Conservation (phyloP, 2,888 invertebrate genomes). For the Pseudanteris insignis region DNA sequence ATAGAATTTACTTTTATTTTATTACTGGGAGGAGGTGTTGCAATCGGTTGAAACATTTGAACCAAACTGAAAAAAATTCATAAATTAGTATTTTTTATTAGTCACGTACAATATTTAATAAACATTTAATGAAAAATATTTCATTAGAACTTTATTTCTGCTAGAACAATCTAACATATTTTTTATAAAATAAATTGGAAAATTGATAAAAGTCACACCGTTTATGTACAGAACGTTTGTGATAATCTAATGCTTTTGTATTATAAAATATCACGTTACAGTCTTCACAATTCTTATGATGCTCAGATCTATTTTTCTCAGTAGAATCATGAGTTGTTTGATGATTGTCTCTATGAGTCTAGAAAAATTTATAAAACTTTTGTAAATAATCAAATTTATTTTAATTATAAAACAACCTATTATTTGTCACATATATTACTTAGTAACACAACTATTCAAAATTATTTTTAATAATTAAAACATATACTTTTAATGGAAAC, state of each 20-base stretch:
- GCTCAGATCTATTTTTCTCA: slow-evolving; percentile 47
- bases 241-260: slow-evolving; percentile 71
- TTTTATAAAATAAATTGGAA: no score
- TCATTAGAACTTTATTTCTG: no score
- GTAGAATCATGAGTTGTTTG: slow-evolving; percentile 66
- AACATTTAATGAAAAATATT: no score
- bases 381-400: slow-evolving; percentile 3
- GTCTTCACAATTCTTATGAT: slow-evolving; percentile 67
- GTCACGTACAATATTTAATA: no score
- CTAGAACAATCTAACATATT: no score
- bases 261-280: slow-evolving; percentile 71
- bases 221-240: slow-evolving; percentile 68
- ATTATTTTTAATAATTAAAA: neutral
- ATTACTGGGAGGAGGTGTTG: slow-evolving; percentile 69
- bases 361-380: slow-evolving; percentile 53
- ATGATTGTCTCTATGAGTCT: slow-evolving; percentile 73
- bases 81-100: no score
- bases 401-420: no score
- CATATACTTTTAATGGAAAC: slow-evolving; percentile 72
- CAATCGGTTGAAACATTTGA: slow-evolving; percentile 66
- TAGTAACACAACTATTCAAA: no score
- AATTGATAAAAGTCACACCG: no score
- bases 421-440: no score
- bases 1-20: slow-evolving; percentile 69
- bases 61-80: no score